phyloP scores from a whole-genome alignment of 2,888 invertebrate species.

The Herminia tarsipennalis region DNA sequence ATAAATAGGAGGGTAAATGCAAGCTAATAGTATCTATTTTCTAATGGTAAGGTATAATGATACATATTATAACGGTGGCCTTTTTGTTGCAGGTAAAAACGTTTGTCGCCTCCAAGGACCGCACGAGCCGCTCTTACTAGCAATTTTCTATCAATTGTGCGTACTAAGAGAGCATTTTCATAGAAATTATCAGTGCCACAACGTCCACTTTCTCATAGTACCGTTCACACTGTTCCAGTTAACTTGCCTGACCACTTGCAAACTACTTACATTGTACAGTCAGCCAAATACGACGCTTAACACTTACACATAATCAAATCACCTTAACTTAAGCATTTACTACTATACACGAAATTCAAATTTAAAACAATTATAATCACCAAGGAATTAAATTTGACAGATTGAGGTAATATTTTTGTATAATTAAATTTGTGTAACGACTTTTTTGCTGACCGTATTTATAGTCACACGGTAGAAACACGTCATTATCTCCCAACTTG shows the following conservation, averaged over 20 bases:
- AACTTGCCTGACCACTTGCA: slow-evolving; percentile 45
- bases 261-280: slow-evolving; percentile 31
- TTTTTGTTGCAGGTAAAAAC: slow-evolving; percentile 41
- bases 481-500: slow-evolving; percentile 29
- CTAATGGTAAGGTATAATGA: too few relatives aligned
- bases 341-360: too few relatives aligned
- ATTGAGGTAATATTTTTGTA: too few relatives aligned
- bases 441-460: too few relatives aligned
- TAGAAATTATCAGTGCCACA: slow-evolving; percentile 56
- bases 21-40: too few relatives aligned
- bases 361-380: too few relatives aligned
- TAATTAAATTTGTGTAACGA: too few relatives aligned
- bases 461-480: slow-evolving; percentile 26
- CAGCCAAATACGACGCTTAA: slow-evolving; percentile 3
- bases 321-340: too few relatives aligned
- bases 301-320: not conserved
- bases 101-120: slow-evolving; percentile 2
- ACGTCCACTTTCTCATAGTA: slow-evolving; percentile 60
- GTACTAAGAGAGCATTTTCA: slow-evolving; percentile 56
- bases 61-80: not conserved
- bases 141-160: slow-evolving; percentile 65
- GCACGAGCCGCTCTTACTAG: slow-evolving; percentile 11
- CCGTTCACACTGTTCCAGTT: slow-evolving; percentile 50
- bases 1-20: too few relatives aligned
- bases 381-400: too few relatives aligned